Base-by-base conservation (phyloP, 2,113 vertebrate genomes). In the Rhea pennata region DNA sequence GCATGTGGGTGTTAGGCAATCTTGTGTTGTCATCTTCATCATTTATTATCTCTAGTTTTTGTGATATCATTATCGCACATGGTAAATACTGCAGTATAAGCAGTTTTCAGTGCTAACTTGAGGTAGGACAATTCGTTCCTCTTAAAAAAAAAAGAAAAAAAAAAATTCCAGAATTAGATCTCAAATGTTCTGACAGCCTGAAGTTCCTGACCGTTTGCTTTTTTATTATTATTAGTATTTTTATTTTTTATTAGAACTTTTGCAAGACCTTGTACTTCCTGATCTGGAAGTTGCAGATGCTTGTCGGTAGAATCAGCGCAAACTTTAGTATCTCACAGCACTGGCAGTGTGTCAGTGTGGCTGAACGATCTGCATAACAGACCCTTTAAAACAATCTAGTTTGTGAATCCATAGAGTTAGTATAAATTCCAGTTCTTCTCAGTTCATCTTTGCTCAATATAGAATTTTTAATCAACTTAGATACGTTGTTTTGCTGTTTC, bases 401-500 rank as follows among this genome's bases (percentile, higher is more conserved):
- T 88, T 76, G 9, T 66, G 21, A 79, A 62, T 70, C 24, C 54
- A 1, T 3, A 12, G 31, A 87, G 36, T 4, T 44, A 61, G 12
- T 76, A 40, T 8, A 33, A 22, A 23, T 92, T 90, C 27, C 12
- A 13, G 3, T 69, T 92, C 44, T 88, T 67, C 5, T 54, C 1
- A 42, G 33, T 93, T 82, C 0, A 29, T 40, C 33, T 73, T 16
- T 44, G 8, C 15, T 85, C 3, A 70, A 20, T 69, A 29, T 40
- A 40, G 56, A 66, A 51, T 15, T 31, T 51, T 6, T 42, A 29
- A 22, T 36, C 27, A 8, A 74, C 85, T 86, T 86, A 2, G 4
- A 0, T 48, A 4, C 39, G 6, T 73, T 1, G 0, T 39, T 2
- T 61, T 94, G 23, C 16, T 84, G 5, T 29, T 23, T 69, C 2